Evolutionary conservation across 2,888 invertebrate species (phyloP), one percentile per base, ranked within the genome.

Genomic region (Drosophila buzzatii): DNA sequence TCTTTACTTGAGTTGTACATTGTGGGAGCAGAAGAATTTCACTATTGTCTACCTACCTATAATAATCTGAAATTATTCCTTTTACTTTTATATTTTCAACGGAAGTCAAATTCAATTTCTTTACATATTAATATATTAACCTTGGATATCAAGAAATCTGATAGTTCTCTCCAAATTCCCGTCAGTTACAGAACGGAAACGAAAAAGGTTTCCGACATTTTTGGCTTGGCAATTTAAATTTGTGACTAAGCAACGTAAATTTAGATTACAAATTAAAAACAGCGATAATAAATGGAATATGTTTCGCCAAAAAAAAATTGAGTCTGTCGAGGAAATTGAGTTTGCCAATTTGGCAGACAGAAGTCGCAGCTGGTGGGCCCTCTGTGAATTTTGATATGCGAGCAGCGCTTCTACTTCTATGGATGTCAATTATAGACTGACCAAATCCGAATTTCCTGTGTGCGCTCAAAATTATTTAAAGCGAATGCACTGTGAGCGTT

Each of bases 401-500:
- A 55, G n/a, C 44, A 44, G 42, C 44, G 44, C 37, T 27, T 27
- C 27, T 57, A 61, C 70, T 37, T 57, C 45, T 81, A 42, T 51
- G 44, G 70, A 60, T 51, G 57, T 66, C 76, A 80, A 76, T 80
- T 66, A 70, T 55, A 53, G 20, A 33, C 47, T 27, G 59, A 31
- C 81, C 61, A 76, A 76, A 70, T 55, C 33, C n/a, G 56, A 66
- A 45, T 61, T 81, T 81, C 71, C 81, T 81, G 77, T 71, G 20
- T 35, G 37, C 53, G 63, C 8, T 39, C 23, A 20, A 16, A 70
- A 51, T 39, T 42, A 56, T 61, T 61, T 27, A 10, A 45, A 35
- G 20, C 14, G 39, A 47, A 59, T 53, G 60, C 53, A 55, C 12
- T 20, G n/a, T 20, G n/a, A 56, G 55, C 31, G 42, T 37, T 51